These are phyloP conservation scores for Acleris cristana DNA, from an alignment of 2,888 invertebrate genomes.

Conservation along the genomic window DNA sequence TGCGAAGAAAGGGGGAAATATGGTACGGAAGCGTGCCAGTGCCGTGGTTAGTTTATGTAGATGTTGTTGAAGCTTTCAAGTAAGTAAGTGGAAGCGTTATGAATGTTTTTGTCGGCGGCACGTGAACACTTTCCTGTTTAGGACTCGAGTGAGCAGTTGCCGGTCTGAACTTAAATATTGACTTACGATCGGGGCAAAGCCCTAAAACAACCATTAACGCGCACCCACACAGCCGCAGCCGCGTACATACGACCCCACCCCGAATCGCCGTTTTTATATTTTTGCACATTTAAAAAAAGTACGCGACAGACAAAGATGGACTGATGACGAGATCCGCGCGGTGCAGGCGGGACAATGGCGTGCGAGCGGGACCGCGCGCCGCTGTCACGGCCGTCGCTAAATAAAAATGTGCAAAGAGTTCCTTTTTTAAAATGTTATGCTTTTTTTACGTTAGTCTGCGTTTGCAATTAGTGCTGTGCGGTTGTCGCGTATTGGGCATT, in stretches of 20 bases:
- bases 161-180: constrained; percentile 57
- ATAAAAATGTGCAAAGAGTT: constrained; percentile 82
- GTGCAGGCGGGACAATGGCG: constrained; percentile 67
- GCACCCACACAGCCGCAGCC: constrained; percentile 72
- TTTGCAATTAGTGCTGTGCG: constrained; percentile 82
- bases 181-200: constrained; percentile 81
- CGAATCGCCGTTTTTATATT: constrained; percentile 83
- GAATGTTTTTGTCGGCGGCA: constrained; percentile 8
- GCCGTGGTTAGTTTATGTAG: not conserved
- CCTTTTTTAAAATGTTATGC: constrained; percentile 81
- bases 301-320: constrained; percentile 82
- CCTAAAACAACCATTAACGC: constrained; percentile 78
- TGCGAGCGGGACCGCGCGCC: constrained; percentile 73
- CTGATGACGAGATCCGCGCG: constrained; percentile 73
- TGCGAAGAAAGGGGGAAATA: too few relatives aligned
- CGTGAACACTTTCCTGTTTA: constrained; percentile 41
- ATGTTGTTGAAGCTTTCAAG: not conserved
- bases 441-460: constrained; percentile 83
- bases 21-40: too few relatives aligned
- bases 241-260: constrained; percentile 62
- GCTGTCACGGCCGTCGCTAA: constrained; percentile 76
- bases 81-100: constrained; percentile 12
- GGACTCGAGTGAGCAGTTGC: constrained; percentile 28
- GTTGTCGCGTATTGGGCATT: constrained; percentile 71
- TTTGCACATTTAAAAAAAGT: constrained; percentile 82